Conservation (phyloP, 2,888 invertebrate species). For the Polyommatus iphigenia region DNA sequence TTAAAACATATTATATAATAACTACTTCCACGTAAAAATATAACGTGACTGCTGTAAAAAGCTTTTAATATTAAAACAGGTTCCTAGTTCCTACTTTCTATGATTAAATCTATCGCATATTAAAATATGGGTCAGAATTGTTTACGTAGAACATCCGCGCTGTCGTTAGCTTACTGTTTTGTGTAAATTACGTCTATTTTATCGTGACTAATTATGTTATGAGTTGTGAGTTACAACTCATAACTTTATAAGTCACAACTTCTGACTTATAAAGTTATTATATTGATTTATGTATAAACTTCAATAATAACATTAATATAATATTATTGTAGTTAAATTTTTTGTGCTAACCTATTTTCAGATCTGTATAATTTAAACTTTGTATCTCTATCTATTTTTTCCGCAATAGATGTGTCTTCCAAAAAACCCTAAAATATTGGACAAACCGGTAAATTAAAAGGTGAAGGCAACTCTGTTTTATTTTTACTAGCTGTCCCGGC, state of each 20-base stretch:
- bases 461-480: too few relatives aligned
- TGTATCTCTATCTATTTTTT: too few relatives aligned
- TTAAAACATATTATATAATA: background rate
- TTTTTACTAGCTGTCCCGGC: too few relatives aligned
- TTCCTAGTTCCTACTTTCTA: conserved; percentile 25
- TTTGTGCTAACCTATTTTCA: background rate
- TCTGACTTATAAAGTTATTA: background rate
- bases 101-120: conserved; percentile 28
- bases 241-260: too few relatives aligned
- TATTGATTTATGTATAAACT: background rate
- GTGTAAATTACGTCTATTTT: conserved; percentile 20
- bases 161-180: conserved; percentile 10
- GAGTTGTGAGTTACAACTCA: background rate
- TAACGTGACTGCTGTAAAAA: conserved; percentile 11
- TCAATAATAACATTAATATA: background rate
- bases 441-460: too few relatives aligned
- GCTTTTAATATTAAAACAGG: conserved; percentile 21
- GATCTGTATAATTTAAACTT: too few relatives aligned
- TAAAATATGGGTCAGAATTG: conserved; percentile 27
- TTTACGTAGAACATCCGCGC: conserved; percentile 4
- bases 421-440: too few relatives aligned
- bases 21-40: background rate
- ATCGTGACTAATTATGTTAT: background rate
- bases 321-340: too few relatives aligned
- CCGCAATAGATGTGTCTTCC: too few relatives aligned